Evolutionary conservation across 2,797 vertebrate species (phyloP), one percentile per base, ranked within the genome.

Genomic region (Ceyx erithaca): DNA sequence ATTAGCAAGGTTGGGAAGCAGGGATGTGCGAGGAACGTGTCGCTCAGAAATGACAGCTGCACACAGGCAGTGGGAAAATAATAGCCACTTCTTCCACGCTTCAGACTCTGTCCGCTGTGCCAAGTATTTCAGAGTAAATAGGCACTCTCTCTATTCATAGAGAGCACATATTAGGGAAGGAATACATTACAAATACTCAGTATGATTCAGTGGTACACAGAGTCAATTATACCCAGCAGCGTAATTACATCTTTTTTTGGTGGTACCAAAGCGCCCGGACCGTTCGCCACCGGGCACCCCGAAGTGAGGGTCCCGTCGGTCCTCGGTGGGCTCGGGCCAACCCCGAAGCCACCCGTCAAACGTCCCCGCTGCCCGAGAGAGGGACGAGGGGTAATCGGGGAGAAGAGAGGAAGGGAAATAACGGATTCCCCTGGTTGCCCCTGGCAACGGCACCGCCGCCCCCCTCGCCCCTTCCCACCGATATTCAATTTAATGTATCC

Each of bases 161-260:
- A 93, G 92, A 80, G 92, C 77, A 96, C 79, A 87, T 94, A 95
- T 96, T 96, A 93, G 89, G 85, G 86, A 88, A 93, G 87, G 93
- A 84, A 94, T 94, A 94, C 94, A 61, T 96, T 79, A 85, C 95
- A 97, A 96, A 96, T 78, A 95, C 40, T 69, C 92, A 81, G 87
- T 92, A 87, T 95, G 95, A 96, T 96, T 97, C 97, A 96, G 88
- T 48, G 81, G 72, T 57, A 95, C 92, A 94, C 87, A 93, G 88
- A 70, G 77, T 76, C 89, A 93, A 67, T 87, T 95, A 95, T 89
- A 96, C 88, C 66, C 54, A 86, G 54, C 49, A 87, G 76, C 2
- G 57, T 86, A 90, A 83, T 94, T 84, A 87, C 79, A 90, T 48
- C 85, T 88, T 82, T 92, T 41, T 40, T 69, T 52, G 72, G 80